phyloP scores from a whole-genome alignment of 2,888 invertebrate genomes.

The Lymantria dispar region DNA sequence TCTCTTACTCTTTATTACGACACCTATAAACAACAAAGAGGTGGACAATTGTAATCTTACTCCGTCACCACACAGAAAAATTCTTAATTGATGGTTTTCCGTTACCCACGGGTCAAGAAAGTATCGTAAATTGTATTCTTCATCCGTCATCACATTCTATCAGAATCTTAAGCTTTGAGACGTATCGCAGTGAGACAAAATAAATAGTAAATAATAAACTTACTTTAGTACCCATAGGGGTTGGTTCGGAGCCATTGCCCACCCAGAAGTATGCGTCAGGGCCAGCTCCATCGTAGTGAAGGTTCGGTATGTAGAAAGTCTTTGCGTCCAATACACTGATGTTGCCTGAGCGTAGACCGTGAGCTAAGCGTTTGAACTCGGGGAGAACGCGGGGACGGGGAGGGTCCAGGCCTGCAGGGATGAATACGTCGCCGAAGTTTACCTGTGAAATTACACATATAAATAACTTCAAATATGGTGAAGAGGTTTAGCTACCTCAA shows the following conservation, averaged over 20 bases:
- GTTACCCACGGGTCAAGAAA: too few species aligned
- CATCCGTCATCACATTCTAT: too few species aligned
- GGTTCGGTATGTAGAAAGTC: constrained; percentile 95
- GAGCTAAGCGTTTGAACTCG: constrained; percentile 93
- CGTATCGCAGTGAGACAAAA: too few species aligned
- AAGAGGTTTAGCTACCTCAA: too few species aligned
- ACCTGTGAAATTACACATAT: constrained; percentile 83
- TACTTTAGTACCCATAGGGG: constrained; percentile 90
- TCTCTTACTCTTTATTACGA: not conserved
- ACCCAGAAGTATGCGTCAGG: constrained; percentile 98
- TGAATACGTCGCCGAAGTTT: constrained; percentile 93
- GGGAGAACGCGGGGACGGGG: constrained; percentile 91
- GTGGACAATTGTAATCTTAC: too few species aligned
- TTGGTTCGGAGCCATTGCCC: constrained; percentile 93
- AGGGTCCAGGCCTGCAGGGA: constrained; percentile 88
- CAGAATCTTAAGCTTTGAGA: too few species aligned
- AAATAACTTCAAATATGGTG: too few species aligned
- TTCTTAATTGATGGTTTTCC: too few species aligned
- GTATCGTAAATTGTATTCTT: too few species aligned
- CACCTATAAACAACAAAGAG: too few species aligned
- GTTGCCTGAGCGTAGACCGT: constrained; percentile 94
- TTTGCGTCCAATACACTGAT: constrained; percentile 95
- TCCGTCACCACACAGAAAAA: not conserved
- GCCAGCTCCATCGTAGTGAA: constrained; percentile 95
- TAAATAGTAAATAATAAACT: constrained; percentile 1